Evolutionary conservation across 2,797 vertebrate species (phyloP), one percentile per base, ranked within the genome.

Genomic region (Helicolenus hilgendorfi): DNA sequence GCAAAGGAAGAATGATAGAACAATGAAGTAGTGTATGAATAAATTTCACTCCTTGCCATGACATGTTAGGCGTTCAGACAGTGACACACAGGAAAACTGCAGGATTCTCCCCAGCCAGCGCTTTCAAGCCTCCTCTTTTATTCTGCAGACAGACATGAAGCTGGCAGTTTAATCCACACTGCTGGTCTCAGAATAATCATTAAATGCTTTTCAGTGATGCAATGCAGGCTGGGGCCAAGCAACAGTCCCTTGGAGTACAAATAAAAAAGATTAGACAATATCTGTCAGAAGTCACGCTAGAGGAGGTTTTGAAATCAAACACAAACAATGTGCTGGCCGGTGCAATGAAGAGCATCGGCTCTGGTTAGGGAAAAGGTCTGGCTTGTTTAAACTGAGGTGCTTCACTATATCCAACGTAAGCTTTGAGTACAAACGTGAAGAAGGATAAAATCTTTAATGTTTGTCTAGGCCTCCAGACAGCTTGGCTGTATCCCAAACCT

Each of bases 181-280:
- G 73, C 75, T 84, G 79, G 79, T 86, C 85, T 81, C 85, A 73
- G 73, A 91, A 81, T 88, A 84, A 89, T 89, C 90, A 91, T 85
- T 87, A 81, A 92, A 87, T 70, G 75, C 72, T 89, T 67, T 53
- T 75, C 88, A 75, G 80, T 93, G 92, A 94, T 90, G 91, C 89
- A 93, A 92, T 55, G 73, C 88, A 77, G 72, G 38, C 87, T 86
- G 55, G 56, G 77, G 14, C 67, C 75, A 79, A 65, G 87, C 79
- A 94, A 92, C 59, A 14, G 58, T 60, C 72, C 59, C 71, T 68
- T 27, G 7, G 41, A 83, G 83, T 69, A 65, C 68, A 84, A 91
- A 90, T 45, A 80, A 80, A 73, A 79, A 87, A 22, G 18, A 49
- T 58, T 59, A 22, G 81, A 77, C 73, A 65, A 29, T 79, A 77